A percentile compares a stretch with the other conserved stretches of the same genome.
Evolutionary conservation across 2,113 vertebrate species (phyloP).

Genomic region (Mystacornis crossleyi): DNA sequence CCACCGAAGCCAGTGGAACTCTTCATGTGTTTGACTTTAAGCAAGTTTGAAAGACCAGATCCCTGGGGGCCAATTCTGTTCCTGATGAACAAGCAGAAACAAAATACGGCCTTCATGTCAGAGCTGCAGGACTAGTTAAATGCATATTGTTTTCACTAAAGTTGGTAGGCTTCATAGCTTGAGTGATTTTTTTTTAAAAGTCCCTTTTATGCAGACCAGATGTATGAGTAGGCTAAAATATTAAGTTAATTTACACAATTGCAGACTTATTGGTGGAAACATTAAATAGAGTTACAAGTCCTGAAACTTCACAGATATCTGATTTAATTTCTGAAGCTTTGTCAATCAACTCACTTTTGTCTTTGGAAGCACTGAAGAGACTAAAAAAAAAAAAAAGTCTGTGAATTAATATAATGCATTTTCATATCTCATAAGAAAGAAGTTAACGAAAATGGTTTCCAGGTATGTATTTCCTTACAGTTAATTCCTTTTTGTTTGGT

Average conservation of each 20-base stretch:
- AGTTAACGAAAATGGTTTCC: not conserved
- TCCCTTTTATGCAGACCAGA: not conserved
- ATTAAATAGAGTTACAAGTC: not conserved
- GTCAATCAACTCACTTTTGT: not conserved
- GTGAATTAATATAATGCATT: not conserved
- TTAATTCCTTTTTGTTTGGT: not conserved
- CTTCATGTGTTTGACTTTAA: conserved; percentile 15
- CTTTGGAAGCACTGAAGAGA: not conserved
- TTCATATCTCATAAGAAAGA: not conserved
- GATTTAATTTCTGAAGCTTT: not conserved
- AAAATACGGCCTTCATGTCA: not conserved
- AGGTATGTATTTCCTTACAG: not conserved
- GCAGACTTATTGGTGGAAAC: not conserved
- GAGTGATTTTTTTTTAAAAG: not conserved
- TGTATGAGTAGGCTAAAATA: not conserved
- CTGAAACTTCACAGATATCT: not conserved
- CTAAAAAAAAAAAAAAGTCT: not conserved
- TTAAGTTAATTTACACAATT: not conserved
- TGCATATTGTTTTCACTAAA: not conserved
- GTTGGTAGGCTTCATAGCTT: not conserved
- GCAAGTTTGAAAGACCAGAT: conserved; percentile 32
- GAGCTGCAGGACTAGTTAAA: not conserved
- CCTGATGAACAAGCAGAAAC: conserved; percentile 16
- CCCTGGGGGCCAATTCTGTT: conserved; percentile 16
- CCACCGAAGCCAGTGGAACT: not conserved